These are phyloP conservation scores for Leptothorax acervorum DNA, from an alignment of 2,888 invertebrate genomes.

Conservation along the genomic window DNA sequence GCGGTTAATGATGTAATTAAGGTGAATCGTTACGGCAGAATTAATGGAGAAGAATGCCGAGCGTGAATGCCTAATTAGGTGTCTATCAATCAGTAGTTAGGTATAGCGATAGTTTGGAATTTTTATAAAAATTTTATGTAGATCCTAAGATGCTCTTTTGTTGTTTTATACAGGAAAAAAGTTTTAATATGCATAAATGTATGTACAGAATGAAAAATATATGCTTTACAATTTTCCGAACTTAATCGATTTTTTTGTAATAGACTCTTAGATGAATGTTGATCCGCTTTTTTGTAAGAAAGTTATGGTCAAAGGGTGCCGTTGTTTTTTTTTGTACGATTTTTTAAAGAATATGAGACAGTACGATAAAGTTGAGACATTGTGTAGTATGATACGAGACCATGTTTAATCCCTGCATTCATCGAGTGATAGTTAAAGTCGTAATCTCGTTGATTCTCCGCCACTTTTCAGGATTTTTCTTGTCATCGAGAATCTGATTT, in stretches of 20 bases:
- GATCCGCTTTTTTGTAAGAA: background rate
- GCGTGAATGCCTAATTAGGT: constrained; percentile 17
- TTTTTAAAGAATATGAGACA: constrained; percentile 1
- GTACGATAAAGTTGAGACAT: background rate
- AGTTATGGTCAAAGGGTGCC: background rate
- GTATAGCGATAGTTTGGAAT: background rate
- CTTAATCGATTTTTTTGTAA: background rate
- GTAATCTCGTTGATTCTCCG: constrained; percentile 39
- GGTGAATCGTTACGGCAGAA: background rate
- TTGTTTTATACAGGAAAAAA: background rate
- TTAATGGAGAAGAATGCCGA: background rate
- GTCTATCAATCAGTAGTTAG: background rate
- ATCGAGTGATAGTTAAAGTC: constrained; percentile 28
- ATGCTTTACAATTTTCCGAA: background rate
- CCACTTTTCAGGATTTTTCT: constrained; percentile 30
- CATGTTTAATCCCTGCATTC: constrained; percentile 18
- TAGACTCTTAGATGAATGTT: background rate
- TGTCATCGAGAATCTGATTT: constrained; percentile 51
- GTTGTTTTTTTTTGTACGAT: background rate
- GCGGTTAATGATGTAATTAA: constrained; percentile 25
- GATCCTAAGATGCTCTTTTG: background rate
- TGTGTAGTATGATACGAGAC: background rate
- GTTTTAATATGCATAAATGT: background rate
- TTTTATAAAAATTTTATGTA: background rate
- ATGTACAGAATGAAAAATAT: background rate